These are phyloP conservation scores for Simalia tracyae DNA, from an alignment of 2,797 vertebrate species.

Conservation along the genomic window DNA sequence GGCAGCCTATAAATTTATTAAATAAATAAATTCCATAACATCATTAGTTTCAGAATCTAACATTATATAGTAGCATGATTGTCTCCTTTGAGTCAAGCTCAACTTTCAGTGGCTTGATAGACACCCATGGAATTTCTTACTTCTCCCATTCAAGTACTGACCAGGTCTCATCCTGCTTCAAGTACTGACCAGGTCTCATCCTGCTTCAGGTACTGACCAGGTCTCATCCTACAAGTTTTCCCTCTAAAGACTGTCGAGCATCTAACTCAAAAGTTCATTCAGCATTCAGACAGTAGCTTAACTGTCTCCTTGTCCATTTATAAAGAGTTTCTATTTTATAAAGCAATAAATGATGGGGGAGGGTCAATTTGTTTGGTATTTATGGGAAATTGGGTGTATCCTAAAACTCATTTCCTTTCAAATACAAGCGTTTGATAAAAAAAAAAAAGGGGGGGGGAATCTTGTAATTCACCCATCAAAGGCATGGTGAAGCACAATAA, in stretches of 20 bases:
- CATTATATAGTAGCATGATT: neutral
- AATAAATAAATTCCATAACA: neutral
- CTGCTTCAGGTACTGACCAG: no score
- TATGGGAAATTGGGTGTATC: neutral
- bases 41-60: neutral
- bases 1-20: no score
- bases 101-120: no score
- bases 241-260: no score
- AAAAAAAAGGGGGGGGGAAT: neutral
- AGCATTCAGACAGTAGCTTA: neutral
- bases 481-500: neutral
- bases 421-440: neutral
- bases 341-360: neutral
- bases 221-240: no score
- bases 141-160: no score
- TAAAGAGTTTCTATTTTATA: neutral
- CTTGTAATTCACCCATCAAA: slow-evolving; percentile 1
- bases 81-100: no score
- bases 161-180: no score
- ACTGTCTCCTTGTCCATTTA: neutral
- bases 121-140: no score
- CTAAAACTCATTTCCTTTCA: neutral
- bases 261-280: no score
- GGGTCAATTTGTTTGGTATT: neutral
- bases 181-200: no score